A percentile compares a stretch with the other conserved stretches of the same genome.
Conservation (phyloP, 2,797 vertebrate genomes). For the Girardinus metallicus region DNA sequence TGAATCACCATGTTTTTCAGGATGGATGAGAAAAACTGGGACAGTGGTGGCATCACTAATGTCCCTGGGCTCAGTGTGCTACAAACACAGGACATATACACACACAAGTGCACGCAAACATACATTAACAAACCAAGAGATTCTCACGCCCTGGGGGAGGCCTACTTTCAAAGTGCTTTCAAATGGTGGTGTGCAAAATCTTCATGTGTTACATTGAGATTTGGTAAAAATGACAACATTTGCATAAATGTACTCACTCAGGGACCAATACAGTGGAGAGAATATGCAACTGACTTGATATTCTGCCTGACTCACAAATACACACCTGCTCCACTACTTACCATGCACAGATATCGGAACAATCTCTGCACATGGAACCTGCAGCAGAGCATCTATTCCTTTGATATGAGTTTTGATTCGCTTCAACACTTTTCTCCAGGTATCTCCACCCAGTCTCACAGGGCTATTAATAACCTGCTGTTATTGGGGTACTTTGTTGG, state of each 20-base stretch:
- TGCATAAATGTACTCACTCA: conserved; percentile 74
- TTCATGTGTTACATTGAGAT: conserved; percentile 78
- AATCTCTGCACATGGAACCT: not conserved
- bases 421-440: not conserved
- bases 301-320: conserved; percentile 17
- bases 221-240: conserved; percentile 77
- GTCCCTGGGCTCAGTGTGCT: conserved; percentile 74
- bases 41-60: conserved; percentile 79
- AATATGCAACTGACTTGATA: conserved; percentile 60
- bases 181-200: conserved; percentile 71
- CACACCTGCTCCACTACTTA: not conserved
- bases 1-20: conserved; percentile 81
- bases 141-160: conserved; percentile 59
- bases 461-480: not conserved
- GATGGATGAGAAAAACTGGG: conserved; percentile 78
- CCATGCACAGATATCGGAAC: conserved; percentile 1
- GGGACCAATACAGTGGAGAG: conserved; percentile 60
- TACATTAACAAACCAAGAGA: conserved; percentile 64
- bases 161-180: conserved; percentile 71
- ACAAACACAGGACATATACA: conserved; percentile 69
- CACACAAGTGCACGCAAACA: conserved; percentile 54
- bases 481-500: not conserved
- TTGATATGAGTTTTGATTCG: not conserved
- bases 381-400: not conserved
- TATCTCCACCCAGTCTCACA: not conserved